Percentiles rank a stretch among this genome's conserved stretches.
Evolutionary conservation across 2,113 vertebrate genomes (phyloP).

Genomic region (Anas platyrhynchos): DNA sequence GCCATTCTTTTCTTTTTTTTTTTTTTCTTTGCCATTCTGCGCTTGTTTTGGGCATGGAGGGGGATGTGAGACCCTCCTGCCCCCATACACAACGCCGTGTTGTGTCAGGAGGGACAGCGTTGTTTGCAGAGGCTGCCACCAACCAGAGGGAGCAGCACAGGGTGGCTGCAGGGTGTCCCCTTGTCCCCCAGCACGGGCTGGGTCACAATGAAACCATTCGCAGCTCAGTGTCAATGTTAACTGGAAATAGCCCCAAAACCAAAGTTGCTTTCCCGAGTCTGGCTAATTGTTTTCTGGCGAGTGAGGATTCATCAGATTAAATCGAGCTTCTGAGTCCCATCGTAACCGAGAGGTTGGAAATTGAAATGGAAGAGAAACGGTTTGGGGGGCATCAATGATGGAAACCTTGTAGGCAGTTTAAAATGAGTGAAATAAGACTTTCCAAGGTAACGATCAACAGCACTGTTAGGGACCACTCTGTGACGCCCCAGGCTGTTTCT

Average conservation of each 20-base stretch:
- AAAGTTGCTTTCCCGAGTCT: neutral
- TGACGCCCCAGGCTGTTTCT: too few relatives aligned
- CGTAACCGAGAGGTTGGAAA: neutral
- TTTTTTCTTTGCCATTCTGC: too few relatives aligned
- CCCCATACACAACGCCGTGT: neutral
- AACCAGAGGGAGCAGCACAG: neutral
- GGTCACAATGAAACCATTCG: neutral
- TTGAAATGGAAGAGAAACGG: neutral
- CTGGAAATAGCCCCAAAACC: neutral
- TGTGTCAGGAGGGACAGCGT: neutral
- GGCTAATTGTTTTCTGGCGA: neutral
- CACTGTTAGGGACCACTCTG: neutral
- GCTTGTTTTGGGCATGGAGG: neutral
- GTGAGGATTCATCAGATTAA: neutral
- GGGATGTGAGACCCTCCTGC: neutral
- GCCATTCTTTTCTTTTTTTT: too few relatives aligned
- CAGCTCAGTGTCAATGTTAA: neutral
- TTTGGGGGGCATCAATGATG: neutral
- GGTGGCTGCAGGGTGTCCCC: neutral
- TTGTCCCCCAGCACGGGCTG: neutral
- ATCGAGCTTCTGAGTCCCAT: neutral
- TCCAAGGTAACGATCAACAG: neutral
- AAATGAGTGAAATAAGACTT: neutral
- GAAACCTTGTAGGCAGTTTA: neutral
- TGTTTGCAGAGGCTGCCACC: neutral